A percentile compares a stretch with the other conserved stretches of the same genome.
These are phyloP conservation scores for Lagopus muta DNA, from an alignment of 2,113 vertebrate genomes.

Conservation along the genomic window DNA sequence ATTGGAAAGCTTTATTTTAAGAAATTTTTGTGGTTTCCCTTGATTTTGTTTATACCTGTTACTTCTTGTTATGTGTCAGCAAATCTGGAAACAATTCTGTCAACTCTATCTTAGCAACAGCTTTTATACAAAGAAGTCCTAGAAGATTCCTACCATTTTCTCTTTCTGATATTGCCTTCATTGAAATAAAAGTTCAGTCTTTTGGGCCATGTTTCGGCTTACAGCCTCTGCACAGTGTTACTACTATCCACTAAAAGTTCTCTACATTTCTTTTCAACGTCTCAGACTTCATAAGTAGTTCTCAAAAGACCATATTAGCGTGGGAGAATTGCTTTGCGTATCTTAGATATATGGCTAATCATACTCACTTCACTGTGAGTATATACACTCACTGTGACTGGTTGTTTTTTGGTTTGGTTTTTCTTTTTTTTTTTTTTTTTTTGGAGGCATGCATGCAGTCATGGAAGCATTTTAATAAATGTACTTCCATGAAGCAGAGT, in stretches of 20 bases:
- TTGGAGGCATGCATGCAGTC: background rate
- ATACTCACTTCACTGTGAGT: background rate
- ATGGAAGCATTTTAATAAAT: background rate
- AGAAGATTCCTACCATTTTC: background rate
- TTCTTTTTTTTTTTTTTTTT: background rate
- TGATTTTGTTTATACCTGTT: background rate
- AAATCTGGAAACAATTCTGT: background rate
- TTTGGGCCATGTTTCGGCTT: background rate
- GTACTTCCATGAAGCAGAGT: background rate
- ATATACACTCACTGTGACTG: background rate
- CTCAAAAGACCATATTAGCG: background rate
- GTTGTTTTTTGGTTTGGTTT: too few species aligned
- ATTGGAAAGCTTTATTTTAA: background rate
- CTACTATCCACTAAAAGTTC: background rate
- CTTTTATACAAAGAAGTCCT: background rate
- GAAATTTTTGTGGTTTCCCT: background rate
- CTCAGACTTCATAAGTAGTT: background rate
- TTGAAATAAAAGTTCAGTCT: background rate
- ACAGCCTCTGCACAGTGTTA: background rate
- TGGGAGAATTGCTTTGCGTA: background rate
- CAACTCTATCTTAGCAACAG: background rate
- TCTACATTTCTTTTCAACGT: background rate
- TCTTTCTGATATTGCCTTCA: background rate
- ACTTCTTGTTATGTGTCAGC: background rate
- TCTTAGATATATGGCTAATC: background rate